A percentile compares a stretch with the other conserved stretches of the same genome.
Evolutionary conservation across 1,140 invertebrate genomes (phyloP).

Genomic region (Holcopasites calliopsidis): DNA sequence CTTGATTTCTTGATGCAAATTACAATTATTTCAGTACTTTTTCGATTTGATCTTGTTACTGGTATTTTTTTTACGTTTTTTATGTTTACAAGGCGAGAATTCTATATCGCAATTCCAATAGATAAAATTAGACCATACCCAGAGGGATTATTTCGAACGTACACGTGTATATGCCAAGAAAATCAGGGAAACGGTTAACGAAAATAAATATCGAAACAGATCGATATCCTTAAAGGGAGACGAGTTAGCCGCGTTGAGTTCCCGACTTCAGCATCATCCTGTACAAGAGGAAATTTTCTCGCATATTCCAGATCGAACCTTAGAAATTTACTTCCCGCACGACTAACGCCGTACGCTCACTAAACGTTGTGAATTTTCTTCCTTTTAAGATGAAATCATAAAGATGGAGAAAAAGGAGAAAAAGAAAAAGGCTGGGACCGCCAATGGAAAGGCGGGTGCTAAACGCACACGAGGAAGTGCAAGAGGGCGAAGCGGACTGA

Average conservation of each 20-base stretch:
- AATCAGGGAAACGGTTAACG: slow-evolving; percentile 11
- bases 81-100: neutral
- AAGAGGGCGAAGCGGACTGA: slow-evolving; percentile 49
- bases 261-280: slow-evolving; percentile 4
- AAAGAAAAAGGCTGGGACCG: slow-evolving; percentile 72
- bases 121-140: neutral
- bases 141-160: slow-evolving; percentile 8
- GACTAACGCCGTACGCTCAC: slow-evolving; percentile 67
- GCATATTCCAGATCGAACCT: slow-evolving; percentile 44
- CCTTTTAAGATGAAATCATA: slow-evolving; percentile 80
- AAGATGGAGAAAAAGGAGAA: slow-evolving; percentile 77
- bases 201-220: slow-evolving; percentile 18
- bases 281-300: slow-evolving; percentile 33
- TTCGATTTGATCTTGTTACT: neutral
- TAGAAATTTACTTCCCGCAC: slow-evolving; percentile 41
- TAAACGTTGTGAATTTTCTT: slow-evolving; percentile 73
- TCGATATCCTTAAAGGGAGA: slow-evolving; percentile 1
- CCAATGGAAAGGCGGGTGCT: slow-evolving; percentile 60
- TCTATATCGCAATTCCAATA: neutral
- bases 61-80: neutral
- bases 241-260: slow-evolving; percentile 19
- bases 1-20: too few species aligned
- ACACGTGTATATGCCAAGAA: slow-evolving; percentile 15
- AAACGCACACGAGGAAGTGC: slow-evolving; percentile 46
- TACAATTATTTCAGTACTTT: neutral